Percentiles rank a stretch among this genome's conserved stretches.
These are phyloP conservation scores for Ochropleura leucogaster DNA, from an alignment of 2,888 invertebrate genomes.

Conservation along the genomic window DNA sequence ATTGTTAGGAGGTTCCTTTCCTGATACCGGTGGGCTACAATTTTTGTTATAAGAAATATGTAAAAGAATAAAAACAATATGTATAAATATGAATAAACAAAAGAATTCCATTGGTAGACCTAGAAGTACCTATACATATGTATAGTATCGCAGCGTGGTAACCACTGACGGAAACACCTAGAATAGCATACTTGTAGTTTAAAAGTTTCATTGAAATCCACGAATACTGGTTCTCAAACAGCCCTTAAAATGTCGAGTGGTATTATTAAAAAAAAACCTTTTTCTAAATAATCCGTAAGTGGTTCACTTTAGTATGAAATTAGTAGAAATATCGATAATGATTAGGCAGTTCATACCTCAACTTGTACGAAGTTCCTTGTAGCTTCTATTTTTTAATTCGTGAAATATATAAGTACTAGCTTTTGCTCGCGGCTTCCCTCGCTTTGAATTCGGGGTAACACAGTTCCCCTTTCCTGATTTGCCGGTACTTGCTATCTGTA, in stretches of 20 bases:
- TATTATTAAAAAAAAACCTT: conserved; percentile 7
- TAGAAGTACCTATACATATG: background rate
- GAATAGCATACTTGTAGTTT: background rate
- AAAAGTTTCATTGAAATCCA: background rate
- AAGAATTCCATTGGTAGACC: no score
- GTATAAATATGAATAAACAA: no score
- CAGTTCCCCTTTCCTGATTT: no score
- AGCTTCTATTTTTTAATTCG: conserved; percentile 25
- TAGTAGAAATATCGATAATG: conserved; percentile 6
- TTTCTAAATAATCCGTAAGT: conserved; percentile 7
- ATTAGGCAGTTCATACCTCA: conserved; percentile 11
- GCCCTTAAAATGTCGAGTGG: background rate
- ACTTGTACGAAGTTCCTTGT: conserved; percentile 21
- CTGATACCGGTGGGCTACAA: no score
- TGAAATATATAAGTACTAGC: no score
- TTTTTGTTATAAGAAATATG: no score
- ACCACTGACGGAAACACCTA: background rate
- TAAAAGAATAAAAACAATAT: no score
- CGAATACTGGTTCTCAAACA: conserved; percentile 19
- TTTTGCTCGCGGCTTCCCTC: no score
- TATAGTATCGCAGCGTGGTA: background rate
- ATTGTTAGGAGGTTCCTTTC: no score
- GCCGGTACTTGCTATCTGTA: no score
- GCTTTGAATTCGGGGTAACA: no score
- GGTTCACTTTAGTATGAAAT: conserved; percentile 20